phyloP scores from a whole-genome alignment of 1,140 invertebrate species.

The Asbolus verrucosus region DNA sequence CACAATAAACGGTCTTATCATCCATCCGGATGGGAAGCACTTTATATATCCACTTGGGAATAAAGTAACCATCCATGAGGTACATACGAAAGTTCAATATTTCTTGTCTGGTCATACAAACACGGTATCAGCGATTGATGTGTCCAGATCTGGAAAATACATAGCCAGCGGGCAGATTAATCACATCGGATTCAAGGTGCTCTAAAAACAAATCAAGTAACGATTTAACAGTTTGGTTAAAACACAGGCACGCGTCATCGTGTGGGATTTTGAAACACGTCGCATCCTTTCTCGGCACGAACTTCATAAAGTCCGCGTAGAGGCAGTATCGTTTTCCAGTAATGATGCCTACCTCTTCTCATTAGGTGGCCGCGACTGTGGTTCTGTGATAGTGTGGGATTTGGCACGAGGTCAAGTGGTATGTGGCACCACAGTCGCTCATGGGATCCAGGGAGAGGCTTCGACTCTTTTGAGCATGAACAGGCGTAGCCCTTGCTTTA shows the following conservation, averaged over 20 bases:
- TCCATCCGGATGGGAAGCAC: conserved; percentile 83
- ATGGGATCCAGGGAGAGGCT: conserved; percentile 76
- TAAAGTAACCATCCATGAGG: conserved; percentile 84
- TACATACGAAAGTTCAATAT: conserved; percentile 76
- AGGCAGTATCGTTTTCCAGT: conserved; percentile 84
- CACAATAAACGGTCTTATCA: conserved; percentile 76
- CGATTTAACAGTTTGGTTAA: too few species aligned
- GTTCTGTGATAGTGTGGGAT: conserved; percentile 82
- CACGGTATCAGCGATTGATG: conserved; percentile 82
- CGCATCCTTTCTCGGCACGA: conserved; percentile 76
- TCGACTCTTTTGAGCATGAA: conserved; percentile 71
- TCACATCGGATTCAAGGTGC: conserved; percentile 90
- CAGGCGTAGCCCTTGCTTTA: conserved; percentile 71
- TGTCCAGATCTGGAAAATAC: conserved; percentile 81
- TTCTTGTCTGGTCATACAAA: conserved; percentile 89
- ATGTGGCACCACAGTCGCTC: conserved; percentile 75
- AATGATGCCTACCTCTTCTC: conserved; percentile 86
- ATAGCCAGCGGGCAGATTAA: conserved; percentile 91
- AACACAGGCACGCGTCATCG: conserved; percentile 79
- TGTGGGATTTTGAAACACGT: conserved; percentile 85
- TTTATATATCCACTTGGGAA: conserved; percentile 87
- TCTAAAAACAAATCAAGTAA: too few species aligned
- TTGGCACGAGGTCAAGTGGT: conserved; percentile 73
- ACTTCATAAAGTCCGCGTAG: conserved; percentile 87
- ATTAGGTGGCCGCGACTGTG: conserved; percentile 90